phyloP scores from a whole-genome alignment of 2,113 vertebrate species.

The Elephas maximus region DNA sequence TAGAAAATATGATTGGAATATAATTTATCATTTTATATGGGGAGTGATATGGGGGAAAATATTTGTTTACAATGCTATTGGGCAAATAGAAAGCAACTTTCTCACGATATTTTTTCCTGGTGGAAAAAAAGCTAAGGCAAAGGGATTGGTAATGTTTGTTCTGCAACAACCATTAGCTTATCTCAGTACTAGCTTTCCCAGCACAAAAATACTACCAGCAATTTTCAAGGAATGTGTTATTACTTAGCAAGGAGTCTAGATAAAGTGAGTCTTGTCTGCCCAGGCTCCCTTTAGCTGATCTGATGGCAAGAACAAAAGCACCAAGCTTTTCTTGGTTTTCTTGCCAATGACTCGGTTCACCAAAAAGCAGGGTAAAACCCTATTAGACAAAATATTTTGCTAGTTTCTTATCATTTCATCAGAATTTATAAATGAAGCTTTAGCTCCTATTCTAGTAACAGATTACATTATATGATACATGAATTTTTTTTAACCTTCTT shows the following conservation, averaged over 20 bases:
- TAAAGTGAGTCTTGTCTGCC: conserved; percentile 58
- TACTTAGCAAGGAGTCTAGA: conserved; percentile 53
- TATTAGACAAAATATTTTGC: background rate
- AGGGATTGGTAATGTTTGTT: conserved; percentile 47
- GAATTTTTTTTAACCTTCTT: background rate
- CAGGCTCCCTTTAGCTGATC: background rate
- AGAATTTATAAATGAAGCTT: background rate
- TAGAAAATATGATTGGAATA: background rate
- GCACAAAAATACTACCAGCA: conserved; percentile 77
- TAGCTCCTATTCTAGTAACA: background rate
- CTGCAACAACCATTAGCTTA: conserved; percentile 59
- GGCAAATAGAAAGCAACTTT: background rate
- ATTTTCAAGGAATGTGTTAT: conserved; percentile 60
- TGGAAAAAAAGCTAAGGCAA: conserved; percentile 8
- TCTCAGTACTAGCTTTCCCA: conserved; percentile 56
- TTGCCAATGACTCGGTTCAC: background rate
- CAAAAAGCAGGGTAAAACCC: background rate
- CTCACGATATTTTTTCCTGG: background rate
- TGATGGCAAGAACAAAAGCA: background rate
- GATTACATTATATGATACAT: background rate
- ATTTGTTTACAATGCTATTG: background rate
- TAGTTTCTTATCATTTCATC: conserved; percentile 36
- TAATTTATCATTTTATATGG: background rate
- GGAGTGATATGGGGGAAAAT: background rate
- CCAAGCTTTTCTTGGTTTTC: conserved; percentile 27